These are phyloP conservation scores for Gavialis gangeticus DNA, from an alignment of 2,113 vertebrate species.

Conservation along the genomic window DNA sequence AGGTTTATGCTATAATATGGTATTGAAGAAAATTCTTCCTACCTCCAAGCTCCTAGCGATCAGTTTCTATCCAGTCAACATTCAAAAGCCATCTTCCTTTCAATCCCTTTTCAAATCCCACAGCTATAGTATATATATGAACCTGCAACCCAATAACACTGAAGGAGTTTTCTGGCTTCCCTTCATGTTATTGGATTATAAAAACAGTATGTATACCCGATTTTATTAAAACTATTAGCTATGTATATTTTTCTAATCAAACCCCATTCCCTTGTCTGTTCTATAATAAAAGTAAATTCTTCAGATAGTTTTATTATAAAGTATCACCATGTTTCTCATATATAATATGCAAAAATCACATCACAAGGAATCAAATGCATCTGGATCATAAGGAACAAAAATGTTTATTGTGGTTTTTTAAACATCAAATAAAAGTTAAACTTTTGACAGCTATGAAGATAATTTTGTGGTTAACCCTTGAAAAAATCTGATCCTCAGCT, in stretches of 20 bases:
- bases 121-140: neutral
- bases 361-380: neutral
- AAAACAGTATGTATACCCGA: neutral
- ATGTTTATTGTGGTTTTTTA: neutral
- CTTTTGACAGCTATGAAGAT: neutral
- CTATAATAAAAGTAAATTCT: neutral
- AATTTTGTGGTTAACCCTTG: neutral
- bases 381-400: neutral
- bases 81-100: neutral
- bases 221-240: neutral
- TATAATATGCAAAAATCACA: neutral
- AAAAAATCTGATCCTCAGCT: neutral
- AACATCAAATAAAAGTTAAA: neutral
- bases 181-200: neutral
- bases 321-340: neutral
- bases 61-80: neutral
- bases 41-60: neutral
- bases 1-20: neutral
- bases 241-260: neutral
- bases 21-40: neutral
- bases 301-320: neutral
- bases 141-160: neutral
- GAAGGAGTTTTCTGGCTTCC: too few species aligned
- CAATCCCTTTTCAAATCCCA: neutral
- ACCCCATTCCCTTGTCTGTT: neutral